Base-by-base conservation (phyloP, 2,888 invertebrate species). In the Zygaena filipendulae region DNA sequence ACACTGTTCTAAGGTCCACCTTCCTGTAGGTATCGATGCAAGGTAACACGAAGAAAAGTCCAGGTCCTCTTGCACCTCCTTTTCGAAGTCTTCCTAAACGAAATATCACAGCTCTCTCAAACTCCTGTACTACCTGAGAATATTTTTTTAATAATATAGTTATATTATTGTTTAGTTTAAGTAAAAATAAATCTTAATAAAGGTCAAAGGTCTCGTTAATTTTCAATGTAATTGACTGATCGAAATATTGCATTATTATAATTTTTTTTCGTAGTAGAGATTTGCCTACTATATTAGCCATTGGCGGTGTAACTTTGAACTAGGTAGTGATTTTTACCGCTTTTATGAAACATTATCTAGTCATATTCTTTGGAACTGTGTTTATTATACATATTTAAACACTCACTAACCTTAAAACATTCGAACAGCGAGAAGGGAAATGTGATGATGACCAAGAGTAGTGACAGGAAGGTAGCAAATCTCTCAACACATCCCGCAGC, bases 11-110 rank as follows among this genome's bases (percentile, higher is more conserved):
- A 32, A 97, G 77, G 67, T 97, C 97, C 21, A 97, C 93, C 66
- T 92, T 95, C 32, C 91, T 87, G 61, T 95, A 97, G 24, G 88
- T 90, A 59, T 96, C 97, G 30, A 97, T 90, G 66, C 97, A 98
- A 1, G 97, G 97, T 36, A 97, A 80, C 5, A 97, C 87, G 67
- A 97, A 96, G 68, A 97, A 97, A 39, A 95, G 87, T 1, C 95
- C 95, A n/a, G 92, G 88, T 0, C 94, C 92, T 41, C 90, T 80
- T 2, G 91, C 89, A 3, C 90, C 91, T 2, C 91, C 91, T 39
- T 84, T 82, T 30, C 86, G 75, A 22, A 95, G 57, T 27, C 94
- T 83, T 18, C 94, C 95, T 45, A 95, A 81, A 11, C 94, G 85
- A 66, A 95, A 95, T 52, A 95, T 94, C 0, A 95, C 93, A 2